Evolutionary conservation across 2,888 invertebrate species (phyloP), one percentile per base, ranked within the genome.

Genomic region (Parasteatoda lunata): DNA sequence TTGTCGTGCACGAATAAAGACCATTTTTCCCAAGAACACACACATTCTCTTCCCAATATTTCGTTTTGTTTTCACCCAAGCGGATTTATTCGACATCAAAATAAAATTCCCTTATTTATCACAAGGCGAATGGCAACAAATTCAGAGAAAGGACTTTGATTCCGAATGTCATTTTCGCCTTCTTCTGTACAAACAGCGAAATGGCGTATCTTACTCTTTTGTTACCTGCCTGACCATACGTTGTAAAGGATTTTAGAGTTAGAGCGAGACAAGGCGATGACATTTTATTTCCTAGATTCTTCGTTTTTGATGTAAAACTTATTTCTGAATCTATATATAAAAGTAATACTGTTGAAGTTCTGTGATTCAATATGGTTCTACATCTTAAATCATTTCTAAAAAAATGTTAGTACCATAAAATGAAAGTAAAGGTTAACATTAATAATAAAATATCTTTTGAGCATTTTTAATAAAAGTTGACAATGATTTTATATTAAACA

Each of bases 1-100:
- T 68, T 81, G 81, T 81, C 81, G 45, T 54, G 73, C 73, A 48
- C 81, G 54, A 73, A 68, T 68, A 75, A 81, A 81, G 68, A 52
- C 68, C 75, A 68, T 75, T 81, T 80, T 81, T 81, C 68, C 81
- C 59, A 59, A 75, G 54, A 54, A 75, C 49, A 81, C 75, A 81
- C 75, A 81, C 81, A 81, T 75, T 81, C 73, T 66, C 75, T 59
- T 71, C 15, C 66, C 48, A 81, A 81, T 81, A 81, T 81, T 81
- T 81, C 81, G 81, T 68, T 81, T 81, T 75, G 81, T 81, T 81
- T 81, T 75, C 69, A 81, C 68, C 75, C 51, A 59, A 75, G 68
- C 73, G 81, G 81, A 81, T 81, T 81, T 81, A 81, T 81, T 81
- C 75, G 81, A 73, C 81, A 81, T 81, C 73, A 81, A 81, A 81